Conservation (phyloP, 1,140 invertebrate species). For the Drosophila kurseongensis region DNA sequence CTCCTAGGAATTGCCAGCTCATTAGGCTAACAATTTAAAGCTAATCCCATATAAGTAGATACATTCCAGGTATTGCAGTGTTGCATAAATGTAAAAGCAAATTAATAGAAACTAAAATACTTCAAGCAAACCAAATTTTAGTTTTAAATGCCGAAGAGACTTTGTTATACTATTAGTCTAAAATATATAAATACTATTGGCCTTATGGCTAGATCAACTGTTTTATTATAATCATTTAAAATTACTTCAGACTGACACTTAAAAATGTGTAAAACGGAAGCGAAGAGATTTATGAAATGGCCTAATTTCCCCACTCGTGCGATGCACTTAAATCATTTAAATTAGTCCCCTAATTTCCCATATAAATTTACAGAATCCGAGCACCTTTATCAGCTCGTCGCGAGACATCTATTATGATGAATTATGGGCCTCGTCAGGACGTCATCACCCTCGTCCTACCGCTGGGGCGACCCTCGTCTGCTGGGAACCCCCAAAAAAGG, state of each 20-base stretch:
- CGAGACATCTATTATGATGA: slow-evolving; percentile 45
- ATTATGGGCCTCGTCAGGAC: slow-evolving; percentile 39
- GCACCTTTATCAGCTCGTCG: slow-evolving; percentile 32
- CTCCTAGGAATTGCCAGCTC: background rate
- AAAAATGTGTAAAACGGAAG: background rate
- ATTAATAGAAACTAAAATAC: no score
- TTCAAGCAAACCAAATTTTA: no score
- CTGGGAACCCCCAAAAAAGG: background rate
- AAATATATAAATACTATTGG: no score
- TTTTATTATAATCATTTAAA: background rate
- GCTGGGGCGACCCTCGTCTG: slow-evolving; percentile 39
- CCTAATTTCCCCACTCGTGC: background rate
- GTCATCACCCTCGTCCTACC: slow-evolving; percentile 9
- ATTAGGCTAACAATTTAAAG: background rate
- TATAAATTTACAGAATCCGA: background rate
- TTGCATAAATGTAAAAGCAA: no score
- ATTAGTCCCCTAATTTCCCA: slow-evolving; percentile 2
- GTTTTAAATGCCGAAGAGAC: no score
- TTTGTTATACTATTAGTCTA: no score
- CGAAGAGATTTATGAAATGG: background rate
- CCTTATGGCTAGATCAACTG: no score
- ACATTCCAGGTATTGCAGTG: no score
- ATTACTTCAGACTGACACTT: background rate
- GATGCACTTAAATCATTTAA: slow-evolving; percentile 3
- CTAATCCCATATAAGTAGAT: no score